phyloP scores from a whole-genome alignment of 2,888 invertebrate species.

The Protodeltote pygarga region DNA sequence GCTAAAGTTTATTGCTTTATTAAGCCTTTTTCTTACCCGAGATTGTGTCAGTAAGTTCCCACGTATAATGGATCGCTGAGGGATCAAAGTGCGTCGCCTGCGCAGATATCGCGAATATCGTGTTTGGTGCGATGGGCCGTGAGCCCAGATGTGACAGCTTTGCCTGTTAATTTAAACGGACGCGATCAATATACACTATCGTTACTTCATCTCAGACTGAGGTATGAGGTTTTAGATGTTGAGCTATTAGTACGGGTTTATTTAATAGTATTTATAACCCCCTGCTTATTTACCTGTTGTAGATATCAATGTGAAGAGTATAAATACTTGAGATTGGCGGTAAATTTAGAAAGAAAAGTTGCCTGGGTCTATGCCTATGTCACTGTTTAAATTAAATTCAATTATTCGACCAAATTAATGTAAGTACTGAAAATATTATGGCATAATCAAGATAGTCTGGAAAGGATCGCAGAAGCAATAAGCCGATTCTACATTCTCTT shows the following conservation, averaged over 20 bases:
- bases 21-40: constrained; percentile 19
- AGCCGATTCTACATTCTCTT: too few relatives aligned
- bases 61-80: constrained; percentile 56
- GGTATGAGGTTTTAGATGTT: constrained; percentile 29
- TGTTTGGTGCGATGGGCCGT: constrained; percentile 66
- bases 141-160: constrained; percentile 71
- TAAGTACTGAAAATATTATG: too few relatives aligned
- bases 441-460: too few relatives aligned
- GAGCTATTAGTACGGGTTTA: not conserved
- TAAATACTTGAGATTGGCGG: not conserved
- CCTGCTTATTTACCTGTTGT: not conserved
- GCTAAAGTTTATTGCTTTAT: constrained; percentile 26
- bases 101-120: constrained; percentile 65
- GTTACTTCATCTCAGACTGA: constrained; percentile 53
- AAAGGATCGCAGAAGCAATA: too few relatives aligned
- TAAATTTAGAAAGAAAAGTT: too few relatives aligned
- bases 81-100: constrained; percentile 54
- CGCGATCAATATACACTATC: constrained; percentile 76
- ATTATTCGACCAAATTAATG: too few relatives aligned
- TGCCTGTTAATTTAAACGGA: constrained; percentile 79
- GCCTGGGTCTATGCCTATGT: too few relatives aligned
- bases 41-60: constrained; percentile 57
- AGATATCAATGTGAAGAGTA: not conserved
- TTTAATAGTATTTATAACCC: not conserved
- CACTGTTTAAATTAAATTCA: too few relatives aligned